These are phyloP conservation scores for Schlechtendalia chinensis DNA, from an alignment of 1,140 invertebrate species.

Conservation along the genomic window DNA sequence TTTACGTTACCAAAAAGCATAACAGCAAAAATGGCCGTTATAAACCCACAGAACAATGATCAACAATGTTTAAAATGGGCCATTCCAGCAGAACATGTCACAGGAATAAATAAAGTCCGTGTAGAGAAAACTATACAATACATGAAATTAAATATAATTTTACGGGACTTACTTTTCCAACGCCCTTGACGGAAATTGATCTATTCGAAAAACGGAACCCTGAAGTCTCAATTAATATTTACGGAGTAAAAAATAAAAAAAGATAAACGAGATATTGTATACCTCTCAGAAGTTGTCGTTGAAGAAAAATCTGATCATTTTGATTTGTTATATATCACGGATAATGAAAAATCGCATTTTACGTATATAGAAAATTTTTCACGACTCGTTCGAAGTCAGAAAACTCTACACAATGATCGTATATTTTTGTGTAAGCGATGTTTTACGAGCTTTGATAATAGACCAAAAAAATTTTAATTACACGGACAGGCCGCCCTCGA, in stretches of 20 bases:
- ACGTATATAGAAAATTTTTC: not conserved
- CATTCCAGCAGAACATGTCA: not conserved
- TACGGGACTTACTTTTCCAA: not conserved
- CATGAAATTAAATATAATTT: too few species aligned
- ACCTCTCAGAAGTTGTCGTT: not conserved
- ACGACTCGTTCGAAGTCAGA: not conserved
- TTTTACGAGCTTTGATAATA: not conserved
- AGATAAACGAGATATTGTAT: not conserved
- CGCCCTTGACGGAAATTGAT: not conserved
- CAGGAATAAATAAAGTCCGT: too few species aligned
- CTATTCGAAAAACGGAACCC: not conserved
- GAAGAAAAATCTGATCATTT: not conserved
- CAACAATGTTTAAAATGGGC: not conserved
- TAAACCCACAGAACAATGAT: not conserved
- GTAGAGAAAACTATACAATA: too few species aligned
- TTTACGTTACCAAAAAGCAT: not conserved
- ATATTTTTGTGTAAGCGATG: not conserved
- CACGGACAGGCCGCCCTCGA: not conserved
- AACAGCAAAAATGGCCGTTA: not conserved
- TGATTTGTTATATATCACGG: not conserved
- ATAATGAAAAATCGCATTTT: not conserved
- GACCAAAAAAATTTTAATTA: not conserved
- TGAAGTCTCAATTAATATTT: not conserved
- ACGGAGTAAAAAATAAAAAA: not conserved
- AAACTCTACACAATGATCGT: not conserved